phyloP scores from a whole-genome alignment of 1,140 invertebrate species.

The Lepidostoma basale region DNA sequence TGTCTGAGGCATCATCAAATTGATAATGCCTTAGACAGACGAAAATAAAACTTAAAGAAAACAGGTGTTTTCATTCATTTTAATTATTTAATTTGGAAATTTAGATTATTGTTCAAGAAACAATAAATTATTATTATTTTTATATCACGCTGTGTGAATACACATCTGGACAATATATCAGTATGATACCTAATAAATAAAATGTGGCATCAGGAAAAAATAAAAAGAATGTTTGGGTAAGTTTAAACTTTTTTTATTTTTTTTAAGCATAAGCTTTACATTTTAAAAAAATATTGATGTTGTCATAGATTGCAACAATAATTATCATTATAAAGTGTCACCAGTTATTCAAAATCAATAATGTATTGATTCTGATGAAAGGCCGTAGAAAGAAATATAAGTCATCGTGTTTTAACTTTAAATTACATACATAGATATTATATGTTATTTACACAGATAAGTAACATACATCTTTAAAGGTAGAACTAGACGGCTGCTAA shows the following conservation, averaged over 20 bases:
- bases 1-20: too few relatives aligned
- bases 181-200: too few relatives aligned
- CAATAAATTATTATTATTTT: too few relatives aligned
- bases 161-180: too few relatives aligned
- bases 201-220: too few relatives aligned
- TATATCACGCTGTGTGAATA: too few relatives aligned
- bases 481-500: slow-evolving; percentile 30
- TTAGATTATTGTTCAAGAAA: too few relatives aligned
- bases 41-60: too few relatives aligned
- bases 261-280: slow-evolving; percentile 43
- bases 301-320: slow-evolving; percentile 40
- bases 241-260: slow-evolving; percentile 36
- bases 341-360: slow-evolving; percentile 40
- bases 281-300: slow-evolving; percentile 43
- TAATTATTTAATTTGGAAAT: too few relatives aligned
- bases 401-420: slow-evolving; percentile 29
- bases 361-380: slow-evolving; percentile 41
- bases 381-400: slow-evolving; percentile 36
- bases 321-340: slow-evolving; percentile 37
- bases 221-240: neutral
- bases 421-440: slow-evolving; percentile 33
- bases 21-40: too few relatives aligned
- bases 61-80: too few relatives aligned
- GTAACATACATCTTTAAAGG: slow-evolving; percentile 27
- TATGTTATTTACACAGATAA: slow-evolving; percentile 37